Evolutionary conservation across 2,888 invertebrate genomes (phyloP).

Genomic region (Pseudoips prasinana): DNA sequence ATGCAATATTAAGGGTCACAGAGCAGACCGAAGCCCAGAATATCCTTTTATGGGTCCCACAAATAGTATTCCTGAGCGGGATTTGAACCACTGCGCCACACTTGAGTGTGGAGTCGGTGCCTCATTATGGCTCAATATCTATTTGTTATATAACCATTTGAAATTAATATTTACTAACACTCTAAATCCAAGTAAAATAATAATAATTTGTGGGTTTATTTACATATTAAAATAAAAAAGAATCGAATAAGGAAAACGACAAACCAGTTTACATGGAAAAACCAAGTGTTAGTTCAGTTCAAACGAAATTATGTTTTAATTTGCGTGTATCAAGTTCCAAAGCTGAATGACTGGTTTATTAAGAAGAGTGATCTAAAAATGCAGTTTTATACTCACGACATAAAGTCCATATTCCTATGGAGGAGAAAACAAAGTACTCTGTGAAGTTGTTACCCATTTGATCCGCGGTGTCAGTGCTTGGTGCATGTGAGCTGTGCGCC

Average conservation of each 20-base stretch:
- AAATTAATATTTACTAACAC: too few species aligned
- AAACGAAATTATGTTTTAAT: background rate
- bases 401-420: slow-evolving; percentile 11
- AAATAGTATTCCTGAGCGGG: too few species aligned
- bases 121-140: too few species aligned
- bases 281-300: slow-evolving; percentile 12
- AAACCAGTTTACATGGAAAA: slow-evolving; percentile 32
- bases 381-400: slow-evolving; percentile 2
- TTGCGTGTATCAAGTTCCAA: slow-evolving; percentile 5
- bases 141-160: too few species aligned
- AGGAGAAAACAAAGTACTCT: slow-evolving; percentile 1
- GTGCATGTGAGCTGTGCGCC: slow-evolving; percentile 21
- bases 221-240: background rate
- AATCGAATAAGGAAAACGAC: slow-evolving; percentile 25
- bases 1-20: too few species aligned
- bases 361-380: slow-evolving; percentile 5
- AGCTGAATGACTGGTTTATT: slow-evolving; percentile 6
- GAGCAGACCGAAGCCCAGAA: too few species aligned
- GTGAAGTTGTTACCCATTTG: slow-evolving; percentile 40
- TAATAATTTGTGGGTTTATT: too few species aligned
- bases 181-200: too few species aligned
- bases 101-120: too few species aligned
- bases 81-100: too few species aligned
- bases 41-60: too few species aligned
- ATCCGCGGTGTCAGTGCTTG: slow-evolving; percentile 17